Percentiles rank a stretch among this genome's conserved stretches.
Conservation (phyloP, 2,113 vertebrate species). For the Cephalopholis sonnerati region DNA sequence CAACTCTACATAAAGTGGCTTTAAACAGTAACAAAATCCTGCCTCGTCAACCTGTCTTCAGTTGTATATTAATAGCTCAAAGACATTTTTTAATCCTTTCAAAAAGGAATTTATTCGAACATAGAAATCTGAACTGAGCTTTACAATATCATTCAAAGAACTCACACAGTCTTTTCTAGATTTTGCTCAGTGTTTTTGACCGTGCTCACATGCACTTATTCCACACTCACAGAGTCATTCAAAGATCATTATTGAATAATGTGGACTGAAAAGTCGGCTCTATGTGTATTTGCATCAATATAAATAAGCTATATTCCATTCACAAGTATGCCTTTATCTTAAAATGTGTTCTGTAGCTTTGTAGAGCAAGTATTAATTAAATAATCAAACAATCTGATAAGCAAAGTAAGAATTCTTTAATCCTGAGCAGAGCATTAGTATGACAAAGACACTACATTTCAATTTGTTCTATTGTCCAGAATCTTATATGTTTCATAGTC, state of each 20-base stretch:
- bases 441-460: conserved; percentile 21
- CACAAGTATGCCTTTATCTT: neutral
- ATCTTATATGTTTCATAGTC: conserved; percentile 43
- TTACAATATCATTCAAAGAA: neutral
- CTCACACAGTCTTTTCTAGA: neutral
- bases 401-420: conserved; percentile 19
- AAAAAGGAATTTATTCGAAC: too few relatives aligned
- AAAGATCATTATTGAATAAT: neutral
- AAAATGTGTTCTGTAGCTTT: neutral
- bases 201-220: neutral
- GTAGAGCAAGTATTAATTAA: neutral
- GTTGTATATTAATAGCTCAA: too few relatives aligned
- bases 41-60: neutral
- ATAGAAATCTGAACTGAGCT: too few relatives aligned
- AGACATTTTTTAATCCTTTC: too few relatives aligned
- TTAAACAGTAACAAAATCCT: neutral
- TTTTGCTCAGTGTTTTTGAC: too few relatives aligned
- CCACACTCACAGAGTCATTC: neutral
- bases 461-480: conserved; percentile 50
- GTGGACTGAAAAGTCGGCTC: neutral
- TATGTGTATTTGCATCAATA: neutral
- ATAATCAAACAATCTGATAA: neutral
- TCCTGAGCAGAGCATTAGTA: conserved; percentile 17
- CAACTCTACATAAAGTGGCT: neutral
- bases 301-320: neutral